Evolutionary conservation across 2,888 invertebrate genomes (phyloP).

Genomic region (Thymelicus sylvestris): DNA sequence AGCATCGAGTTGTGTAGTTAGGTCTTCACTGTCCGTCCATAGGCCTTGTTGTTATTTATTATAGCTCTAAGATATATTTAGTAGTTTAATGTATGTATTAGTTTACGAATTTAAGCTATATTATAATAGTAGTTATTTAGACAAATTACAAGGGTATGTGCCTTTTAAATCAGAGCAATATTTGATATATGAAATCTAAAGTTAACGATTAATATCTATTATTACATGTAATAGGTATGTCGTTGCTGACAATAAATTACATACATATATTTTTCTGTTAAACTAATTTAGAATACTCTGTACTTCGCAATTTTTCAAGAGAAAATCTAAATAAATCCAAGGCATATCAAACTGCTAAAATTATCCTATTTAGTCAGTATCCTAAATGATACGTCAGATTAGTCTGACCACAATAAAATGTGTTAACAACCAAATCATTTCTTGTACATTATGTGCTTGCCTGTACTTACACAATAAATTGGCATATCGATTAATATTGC

Average conservation of each 20-base stretch:
- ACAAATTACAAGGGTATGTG: conserved; percentile 17
- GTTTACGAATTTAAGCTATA: conserved; percentile 30
- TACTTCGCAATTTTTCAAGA: no score
- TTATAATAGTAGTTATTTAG: conserved; percentile 10
- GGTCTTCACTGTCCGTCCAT: conserved; percentile 69
- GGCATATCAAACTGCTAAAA: no score
- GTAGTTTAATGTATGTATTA: conserved; percentile 29
- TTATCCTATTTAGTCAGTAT: no score
- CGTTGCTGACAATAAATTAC: conserved; percentile 3
- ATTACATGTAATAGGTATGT: conserved; percentile 4
- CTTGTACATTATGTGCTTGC: not conserved
- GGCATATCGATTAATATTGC: no score
- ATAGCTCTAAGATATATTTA: conserved; percentile 49
- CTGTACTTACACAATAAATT: not conserved
- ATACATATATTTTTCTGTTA: not conserved
- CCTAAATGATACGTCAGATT: no score
- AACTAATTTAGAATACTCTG: not conserved
- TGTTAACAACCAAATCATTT: no score
- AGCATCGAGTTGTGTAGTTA: conserved; percentile 47
- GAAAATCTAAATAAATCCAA: no score
- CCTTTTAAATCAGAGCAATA: conserved; percentile 24
- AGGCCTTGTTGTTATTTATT: conserved; percentile 80
- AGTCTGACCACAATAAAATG: no score
- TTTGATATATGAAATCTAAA: conserved; percentile 9
- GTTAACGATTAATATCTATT: not conserved